Evolutionary conservation across 2,888 invertebrate genomes (phyloP).

Genomic region (Cremastinae sp.): DNA sequence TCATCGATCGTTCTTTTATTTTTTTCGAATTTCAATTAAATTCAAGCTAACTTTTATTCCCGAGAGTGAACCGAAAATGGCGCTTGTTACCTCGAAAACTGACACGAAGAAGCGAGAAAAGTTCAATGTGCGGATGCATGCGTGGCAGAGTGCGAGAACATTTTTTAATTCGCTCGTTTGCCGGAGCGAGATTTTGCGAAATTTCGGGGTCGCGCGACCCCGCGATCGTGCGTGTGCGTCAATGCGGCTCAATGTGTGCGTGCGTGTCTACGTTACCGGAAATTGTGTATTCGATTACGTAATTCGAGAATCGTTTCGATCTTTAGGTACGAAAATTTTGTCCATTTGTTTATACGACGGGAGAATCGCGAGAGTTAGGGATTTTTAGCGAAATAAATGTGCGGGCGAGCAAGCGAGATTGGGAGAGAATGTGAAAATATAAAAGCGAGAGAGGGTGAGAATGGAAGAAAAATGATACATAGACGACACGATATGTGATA

Average conservation of each 20-base stretch:
- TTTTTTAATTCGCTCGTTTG: conserved; percentile 77
- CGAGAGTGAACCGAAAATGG: conserved; percentile 4
- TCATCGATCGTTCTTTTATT: neutral
- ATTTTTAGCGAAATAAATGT: conserved; percentile 42
- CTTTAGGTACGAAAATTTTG: conserved; percentile 30
- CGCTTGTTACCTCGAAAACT: conserved; percentile 27
- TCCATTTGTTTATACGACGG: conserved; percentile 45
- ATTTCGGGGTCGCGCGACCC: conserved; percentile 53
- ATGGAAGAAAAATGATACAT: conserved; percentile 53
- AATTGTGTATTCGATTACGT: conserved; percentile 43
- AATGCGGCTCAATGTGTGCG: too few species aligned
- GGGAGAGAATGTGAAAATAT: conserved; percentile 9
- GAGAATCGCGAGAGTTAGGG: conserved; percentile 14
- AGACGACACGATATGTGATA: conserved; percentile 79
- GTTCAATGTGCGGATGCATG: conserved; percentile 16
- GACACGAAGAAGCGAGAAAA: conserved; percentile 10
- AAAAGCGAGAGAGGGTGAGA: conserved; percentile 19
- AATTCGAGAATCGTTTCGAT: conserved; percentile 45
- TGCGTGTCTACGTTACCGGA: conserved; percentile 46
- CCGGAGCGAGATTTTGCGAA: conserved; percentile 25
- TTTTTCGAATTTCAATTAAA: neutral
- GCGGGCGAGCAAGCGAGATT: conserved; percentile 28
- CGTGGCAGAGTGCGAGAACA: conserved; percentile 62
- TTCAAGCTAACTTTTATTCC: neutral
- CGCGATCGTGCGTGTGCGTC: conserved; percentile 46